phyloP scores from a whole-genome alignment of 2,113 vertebrate species.

The Neodontobutis hainanensis region DNA sequence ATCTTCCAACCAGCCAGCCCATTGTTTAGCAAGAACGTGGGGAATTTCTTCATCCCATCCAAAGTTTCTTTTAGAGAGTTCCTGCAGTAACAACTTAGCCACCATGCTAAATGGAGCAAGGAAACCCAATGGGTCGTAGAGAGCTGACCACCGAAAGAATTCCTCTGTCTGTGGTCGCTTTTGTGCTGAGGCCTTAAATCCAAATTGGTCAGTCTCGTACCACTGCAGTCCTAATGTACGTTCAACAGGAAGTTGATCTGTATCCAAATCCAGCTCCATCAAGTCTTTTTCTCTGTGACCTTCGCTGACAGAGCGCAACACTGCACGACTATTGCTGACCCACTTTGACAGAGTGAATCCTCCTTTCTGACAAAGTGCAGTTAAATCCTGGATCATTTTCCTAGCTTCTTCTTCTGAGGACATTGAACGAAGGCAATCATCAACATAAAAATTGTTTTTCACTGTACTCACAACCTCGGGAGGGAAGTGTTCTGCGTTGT shows the following conservation, averaged over 20 bases:
- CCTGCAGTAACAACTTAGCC: constrained; percentile 17
- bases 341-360: constrained; percentile 20
- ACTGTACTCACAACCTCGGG: background rate
- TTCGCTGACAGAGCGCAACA: background rate
- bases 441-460: constrained; percentile 29
- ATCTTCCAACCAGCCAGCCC: background rate
- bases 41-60: constrained; percentile 18
- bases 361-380: constrained; percentile 1
- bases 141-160: constrained; percentile 9
- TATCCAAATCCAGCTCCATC: constrained; percentile 7
- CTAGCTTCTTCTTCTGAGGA: background rate
- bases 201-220: background rate
- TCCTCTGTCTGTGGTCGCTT: constrained; percentile 1
- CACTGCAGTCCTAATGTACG: background rate
- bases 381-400: background rate
- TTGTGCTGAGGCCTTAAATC: background rate
- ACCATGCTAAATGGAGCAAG: constrained; percentile 7
- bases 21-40: background rate
- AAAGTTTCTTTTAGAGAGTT: constrained; percentile 15
- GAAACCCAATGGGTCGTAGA: constrained; percentile 23
- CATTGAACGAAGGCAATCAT: background rate
- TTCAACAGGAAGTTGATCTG: background rate
- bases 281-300: background rate
- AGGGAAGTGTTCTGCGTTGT: background rate
- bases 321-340: constrained; percentile 11